Conservation (phyloP, 2,797 vertebrate species). For the Enteromius anoplus region DNA sequence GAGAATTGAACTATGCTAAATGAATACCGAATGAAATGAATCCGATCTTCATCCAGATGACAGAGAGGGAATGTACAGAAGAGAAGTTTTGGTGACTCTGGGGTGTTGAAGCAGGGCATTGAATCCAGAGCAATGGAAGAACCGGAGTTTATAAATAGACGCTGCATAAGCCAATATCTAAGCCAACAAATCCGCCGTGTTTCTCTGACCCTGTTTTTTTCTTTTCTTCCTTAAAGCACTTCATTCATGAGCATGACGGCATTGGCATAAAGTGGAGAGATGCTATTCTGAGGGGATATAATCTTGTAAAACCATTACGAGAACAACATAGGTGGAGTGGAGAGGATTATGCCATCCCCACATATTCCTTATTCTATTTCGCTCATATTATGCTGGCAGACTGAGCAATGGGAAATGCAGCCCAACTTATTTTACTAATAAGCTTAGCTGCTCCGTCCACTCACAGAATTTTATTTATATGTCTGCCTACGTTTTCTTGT, state of each 20-base stretch:
- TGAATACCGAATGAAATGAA: constrained; percentile 1
- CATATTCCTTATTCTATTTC: constrained; percentile 36
- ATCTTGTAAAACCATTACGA: constrained; percentile 80
- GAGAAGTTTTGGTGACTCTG: neutral
- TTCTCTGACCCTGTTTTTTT: constrained; percentile 61
- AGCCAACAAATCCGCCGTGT: constrained; percentile 62
- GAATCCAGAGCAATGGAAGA: constrained; percentile 63
- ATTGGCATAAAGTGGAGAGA: constrained; percentile 62
- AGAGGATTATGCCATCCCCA: constrained; percentile 68
- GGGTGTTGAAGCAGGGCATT: neutral
- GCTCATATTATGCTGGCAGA: constrained; percentile 24
- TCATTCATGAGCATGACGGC: constrained; percentile 73
- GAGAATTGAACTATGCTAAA: constrained; percentile 12
- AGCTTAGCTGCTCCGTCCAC: constrained; percentile 54
- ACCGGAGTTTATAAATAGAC: constrained; percentile 71
- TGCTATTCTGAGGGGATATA: constrained; percentile 75
- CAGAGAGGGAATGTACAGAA: neutral
- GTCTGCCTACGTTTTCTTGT: constrained; percentile 17
- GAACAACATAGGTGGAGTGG: constrained; percentile 73
- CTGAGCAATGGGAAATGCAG: constrained; percentile 42
- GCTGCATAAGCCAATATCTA: constrained; percentile 65
- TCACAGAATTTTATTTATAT: constrained; percentile 10
- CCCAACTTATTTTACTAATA: constrained; percentile 55
- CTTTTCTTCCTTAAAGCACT: constrained; percentile 58
- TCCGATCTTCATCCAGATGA: neutral